Evolutionary conservation across 2,888 invertebrate genomes (phyloP).

Genomic region (Caenorhabditis panamensis): DNA sequence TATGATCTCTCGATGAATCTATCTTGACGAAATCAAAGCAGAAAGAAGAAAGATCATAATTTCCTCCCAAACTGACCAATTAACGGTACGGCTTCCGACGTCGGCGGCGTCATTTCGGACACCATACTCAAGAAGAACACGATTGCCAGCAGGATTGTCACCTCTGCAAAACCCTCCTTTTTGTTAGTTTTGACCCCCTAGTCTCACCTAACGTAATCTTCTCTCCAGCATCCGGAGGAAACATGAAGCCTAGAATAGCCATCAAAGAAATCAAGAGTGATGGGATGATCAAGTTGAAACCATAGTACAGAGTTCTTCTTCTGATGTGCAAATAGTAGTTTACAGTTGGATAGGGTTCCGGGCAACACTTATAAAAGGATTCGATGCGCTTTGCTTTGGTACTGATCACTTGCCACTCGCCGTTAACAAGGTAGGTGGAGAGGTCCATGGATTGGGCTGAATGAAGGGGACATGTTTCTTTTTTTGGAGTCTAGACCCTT

Average conservation of each 20-base stretch:
- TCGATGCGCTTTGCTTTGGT: conserved; percentile 82
- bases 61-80: conserved; percentile 60
- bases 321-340: conserved; percentile 94
- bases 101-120: conserved; percentile 97
- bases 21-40: conserved; percentile 33
- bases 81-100: conserved; percentile 82
- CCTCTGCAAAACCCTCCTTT: conserved; percentile 73
- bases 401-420: conserved; percentile 75
- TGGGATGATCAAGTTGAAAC: conserved; percentile 99
- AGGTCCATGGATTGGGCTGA: conserved; percentile 76
- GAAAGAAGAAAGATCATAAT: conserved; percentile 19
- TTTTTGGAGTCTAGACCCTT: too few species aligned
- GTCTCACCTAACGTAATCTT: conserved; percentile 93
- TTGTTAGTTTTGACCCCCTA: too few species aligned
- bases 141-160: conserved; percentile 87
- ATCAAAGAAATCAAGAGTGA: conserved; percentile 98
- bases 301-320: conserved; percentile 97
- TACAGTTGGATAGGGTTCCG: conserved; percentile 83
- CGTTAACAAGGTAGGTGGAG: conserved; percentile 75
- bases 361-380: conserved; percentile 88
- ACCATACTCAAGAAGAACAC: conserved; percentile 98
- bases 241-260: conserved; percentile 97
- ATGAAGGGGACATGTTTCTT: too few species aligned
- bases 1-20: too few species aligned
- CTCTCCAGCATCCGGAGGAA: conserved; percentile 99